Evolutionary conservation across 2,113 vertebrate genomes (phyloP).

Genomic region (Sakesphorus luctuosus): DNA sequence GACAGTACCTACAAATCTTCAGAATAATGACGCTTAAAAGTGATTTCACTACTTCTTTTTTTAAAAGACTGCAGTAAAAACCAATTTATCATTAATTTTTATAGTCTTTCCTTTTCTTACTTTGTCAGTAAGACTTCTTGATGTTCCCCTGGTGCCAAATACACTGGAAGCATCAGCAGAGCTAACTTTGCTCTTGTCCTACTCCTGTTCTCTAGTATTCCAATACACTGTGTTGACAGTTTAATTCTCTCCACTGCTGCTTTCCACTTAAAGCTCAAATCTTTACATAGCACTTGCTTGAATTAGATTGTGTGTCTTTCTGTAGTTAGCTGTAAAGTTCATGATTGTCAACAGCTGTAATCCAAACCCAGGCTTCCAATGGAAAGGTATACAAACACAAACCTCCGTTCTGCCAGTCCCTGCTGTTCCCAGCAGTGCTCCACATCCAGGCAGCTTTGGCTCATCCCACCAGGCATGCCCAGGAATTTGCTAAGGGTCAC

Average conservation of each 20-base stretch:
- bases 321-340: not conserved
- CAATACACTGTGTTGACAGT: not conserved
- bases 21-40: not conserved
- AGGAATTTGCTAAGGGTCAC: not conserved
- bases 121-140: not conserved
- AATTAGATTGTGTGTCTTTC: not conserved
- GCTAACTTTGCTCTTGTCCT: not conserved
- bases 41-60: not conserved
- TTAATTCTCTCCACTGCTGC: not conserved
- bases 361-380: not conserved
- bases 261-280: not conserved
- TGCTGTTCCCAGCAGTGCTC: fast-evolving
- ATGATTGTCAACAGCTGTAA: not conserved
- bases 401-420: fast-evolving
- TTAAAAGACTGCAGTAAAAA: not conserved
- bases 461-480: not conserved
- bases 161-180: not conserved
- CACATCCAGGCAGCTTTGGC: not conserved
- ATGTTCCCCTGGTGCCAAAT: not conserved
- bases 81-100: not conserved
- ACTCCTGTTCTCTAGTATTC: not conserved
- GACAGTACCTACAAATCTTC: not conserved
- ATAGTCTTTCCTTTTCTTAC: not conserved
- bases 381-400: not conserved
- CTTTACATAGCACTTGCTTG: not conserved